Evolutionary conservation across 1,140 invertebrate genomes (phyloP), one percentile per base, ranked within the genome.

Genomic region (Olivierus martensii): DNA sequence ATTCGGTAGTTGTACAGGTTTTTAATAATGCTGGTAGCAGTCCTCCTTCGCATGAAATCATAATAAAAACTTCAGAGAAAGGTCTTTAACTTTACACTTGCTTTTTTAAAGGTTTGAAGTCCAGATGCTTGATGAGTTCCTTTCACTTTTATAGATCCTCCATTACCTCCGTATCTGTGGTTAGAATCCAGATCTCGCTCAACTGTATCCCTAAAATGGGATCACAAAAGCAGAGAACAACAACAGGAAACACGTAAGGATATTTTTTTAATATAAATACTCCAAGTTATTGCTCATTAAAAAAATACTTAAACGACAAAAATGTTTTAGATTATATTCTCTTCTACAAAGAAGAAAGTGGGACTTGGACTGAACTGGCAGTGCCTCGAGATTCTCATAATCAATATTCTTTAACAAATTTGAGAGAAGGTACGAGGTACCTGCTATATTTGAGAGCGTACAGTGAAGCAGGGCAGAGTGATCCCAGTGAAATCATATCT

Each of bases 291-390:
- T n/a, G n/a, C n/a, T n/a, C n/a, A n/a, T n/a, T n/a, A n/a, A n/a
- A n/a, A n/a, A n/a, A n/a, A n/a, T n/a, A n/a, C n/a, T n/a, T n/a
- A n/a, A n/a, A n/a, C n/a, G n/a, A n/a, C n/a, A n/a, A n/a, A n/a
- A n/a, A n/a, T n/a, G n/a, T n/a, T n/a, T n/a, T n/a, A 63, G 61
- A 63, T 43, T 63, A 57, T 28, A 58, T 59, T 1, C 41, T 63
- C 9, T 60, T 34, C 19, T 63, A 63, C 47, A 56, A 59, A 38
- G 62, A 63, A 11, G 59, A 63, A 11, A 57, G 55, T n/a, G 49
- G 52, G 1, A 46, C 55, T 5, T 63, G 62, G 62, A 52, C 54
- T 22, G 62, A 63, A 36, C 42, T 61, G n/a, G 56, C 59, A 2
- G 39, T 61, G 12, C 57, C 61, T 5, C n/a, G 41, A 14, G 42